Base-by-base conservation (phyloP, 2,888 invertebrate species). In the Drosophila diplacantha region DNA sequence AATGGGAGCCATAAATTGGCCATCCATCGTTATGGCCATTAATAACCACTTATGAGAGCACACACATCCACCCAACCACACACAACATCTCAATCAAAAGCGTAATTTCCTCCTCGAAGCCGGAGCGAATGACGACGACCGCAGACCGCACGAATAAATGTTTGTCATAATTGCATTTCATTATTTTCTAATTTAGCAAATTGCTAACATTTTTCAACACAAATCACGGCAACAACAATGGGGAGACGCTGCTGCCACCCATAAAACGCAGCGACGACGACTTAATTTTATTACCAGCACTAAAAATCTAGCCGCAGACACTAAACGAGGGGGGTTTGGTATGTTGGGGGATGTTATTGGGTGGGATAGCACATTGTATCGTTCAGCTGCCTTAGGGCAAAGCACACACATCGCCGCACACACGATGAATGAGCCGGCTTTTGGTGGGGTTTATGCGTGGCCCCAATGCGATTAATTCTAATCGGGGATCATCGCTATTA, bases 131-230 rank as follows among this genome's bases (percentile, higher is more conserved):
- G 72, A 66, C 52, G 72, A 65, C 54, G 73, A 80, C 81, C 78
- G 52, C 77, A 76, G 58, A 71, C 83, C 81, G 56, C 76, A 69
- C 67, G 75, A 72, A 81, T 77, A 81, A 84, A 83, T 83, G 81
- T 83, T 79, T 81, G 75, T 75, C 84, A 81, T 84, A 85, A 84
- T 85, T 83, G 78, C 83, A 85, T 85, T 86, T 83, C 84, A 85
- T 85, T 85, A 85, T 81, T 83, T 84, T 81, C 80, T 84, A 80
- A 85, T 86, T 85, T 85, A 72, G 74, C 81, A 81, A 84, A 86
- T 85, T 85, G 86, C 76, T 62, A 60, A 59, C 83, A 79, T 78
- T 75, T 70, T 70, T 71, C 59, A 69, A 26, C 63, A 61, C 62
- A 60, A 66, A 55, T 70, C 63, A 71, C 58, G 34, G 43, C 59